These are phyloP conservation scores for Phragmatobia fuliginosa DNA, from an alignment of 2,888 invertebrate species.

Conservation along the genomic window DNA sequence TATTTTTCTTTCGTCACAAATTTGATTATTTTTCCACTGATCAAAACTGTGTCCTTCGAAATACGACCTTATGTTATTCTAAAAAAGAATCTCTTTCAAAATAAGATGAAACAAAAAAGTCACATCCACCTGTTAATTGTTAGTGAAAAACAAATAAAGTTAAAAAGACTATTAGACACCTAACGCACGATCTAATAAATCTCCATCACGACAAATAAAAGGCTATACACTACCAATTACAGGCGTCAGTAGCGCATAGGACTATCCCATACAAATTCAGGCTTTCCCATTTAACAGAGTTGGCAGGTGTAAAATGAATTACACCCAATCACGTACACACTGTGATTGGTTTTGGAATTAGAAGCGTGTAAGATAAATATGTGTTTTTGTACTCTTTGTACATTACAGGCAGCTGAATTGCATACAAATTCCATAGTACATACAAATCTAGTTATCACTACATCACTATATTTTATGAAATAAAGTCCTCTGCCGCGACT, in stretches of 20 bases:
- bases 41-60: background rate
- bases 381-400: constrained; percentile 8
- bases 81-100: background rate
- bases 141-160: background rate
- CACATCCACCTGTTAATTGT: background rate
- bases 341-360: constrained; percentile 38
- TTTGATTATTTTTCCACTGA: too few species aligned
- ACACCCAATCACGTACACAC: constrained; percentile 43
- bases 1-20: too few species aligned
- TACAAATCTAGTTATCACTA: background rate
- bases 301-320: constrained; percentile 49
- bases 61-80: background rate
- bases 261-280: constrained; percentile 32
- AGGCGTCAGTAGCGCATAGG: constrained; percentile 17
- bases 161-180: background rate
- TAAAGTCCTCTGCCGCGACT: too few species aligned
- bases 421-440: background rate
- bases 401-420: background rate
- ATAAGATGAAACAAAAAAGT: background rate
- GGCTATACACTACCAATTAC: constrained; percentile 30
- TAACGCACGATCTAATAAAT: constrained; percentile 7
- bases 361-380: constrained; percentile 27
- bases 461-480: too few species aligned
- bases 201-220: constrained; percentile 34
- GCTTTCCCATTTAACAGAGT: constrained; percentile 35